Evolutionary conservation across 2,888 invertebrate genomes (phyloP), one percentile per base, ranked within the genome.

Genomic region (Lasioglossum vierecki): DNA sequence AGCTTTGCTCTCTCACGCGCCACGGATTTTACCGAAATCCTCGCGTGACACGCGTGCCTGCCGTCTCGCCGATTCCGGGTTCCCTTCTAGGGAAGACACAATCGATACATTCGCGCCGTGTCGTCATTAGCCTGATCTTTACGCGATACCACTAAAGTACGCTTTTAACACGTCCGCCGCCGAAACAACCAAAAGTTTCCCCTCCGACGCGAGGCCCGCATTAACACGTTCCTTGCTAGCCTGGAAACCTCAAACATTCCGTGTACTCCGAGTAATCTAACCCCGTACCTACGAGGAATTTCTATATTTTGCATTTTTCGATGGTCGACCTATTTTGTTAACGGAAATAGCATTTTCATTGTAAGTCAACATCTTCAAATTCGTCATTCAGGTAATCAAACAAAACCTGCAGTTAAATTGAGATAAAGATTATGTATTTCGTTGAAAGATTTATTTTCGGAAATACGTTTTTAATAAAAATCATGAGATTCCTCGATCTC

Each of bases 1-100:
- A 92, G 90, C 86, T 87, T 85, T 75, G 79, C n/a, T 35, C 73
- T 76, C 72, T 82, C 85, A 86, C 77, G 81, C 72, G 79, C 75
- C 71, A 83, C 68, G 81, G 80, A 85, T 84, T 57, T 88, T 82
- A 82, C 75, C 80, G 86, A 77, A 83, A 88, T 82, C 71, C 72
- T 72, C 82, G 83, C 81, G 80, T 84, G 83, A 80, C 80, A 76
- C 80, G 76, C 80, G 73, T 41, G 85, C 70, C 63, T 70, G 60
- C 57, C 8, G 26, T 49, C 68, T 78, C 73, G 72, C 15, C 74
- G 57, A 79, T 76, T 68, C 57, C 75, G 49, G 63, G 11, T 57
- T 70, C 63, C 71, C 44, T 72, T 30, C 5, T 46, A 60, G 35
- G 30, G 26, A 46, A 18, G 30, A 18, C 41, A 53, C 39, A 46